Conservation (phyloP, 2,113 vertebrate species). For the Platichthys flesus region DNA sequence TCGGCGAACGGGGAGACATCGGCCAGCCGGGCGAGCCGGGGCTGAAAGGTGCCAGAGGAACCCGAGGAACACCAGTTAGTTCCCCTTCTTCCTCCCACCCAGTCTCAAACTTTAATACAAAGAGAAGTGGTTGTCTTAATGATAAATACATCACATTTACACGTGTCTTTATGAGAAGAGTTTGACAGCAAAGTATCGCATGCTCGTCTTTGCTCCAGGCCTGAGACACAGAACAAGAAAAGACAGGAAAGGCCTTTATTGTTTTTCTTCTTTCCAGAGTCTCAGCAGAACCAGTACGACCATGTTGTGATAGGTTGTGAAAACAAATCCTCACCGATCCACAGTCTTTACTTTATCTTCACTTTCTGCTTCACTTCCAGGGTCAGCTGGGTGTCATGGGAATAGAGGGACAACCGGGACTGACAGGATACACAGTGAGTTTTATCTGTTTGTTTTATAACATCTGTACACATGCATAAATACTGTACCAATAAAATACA, state of each 20-base stretch:
- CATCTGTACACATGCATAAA: neutral
- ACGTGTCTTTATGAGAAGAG: neutral
- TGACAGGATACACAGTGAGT: constrained; percentile 90
- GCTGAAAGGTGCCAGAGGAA: constrained; percentile 93
- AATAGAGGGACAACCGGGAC: constrained; percentile 88
- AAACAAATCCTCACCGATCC: constrained; percentile 33
- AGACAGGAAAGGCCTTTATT: constrained; percentile 8
- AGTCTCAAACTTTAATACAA: neutral
- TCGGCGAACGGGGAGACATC: constrained; percentile 83
- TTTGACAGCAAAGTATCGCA: too few relatives aligned
- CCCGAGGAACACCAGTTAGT: constrained; percentile 90
- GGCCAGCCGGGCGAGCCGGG: constrained; percentile 87
- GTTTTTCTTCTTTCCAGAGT: constrained; percentile 9
- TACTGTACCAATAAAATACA: too few relatives aligned
- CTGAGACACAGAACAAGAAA: neutral
- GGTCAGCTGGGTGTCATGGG: constrained; percentile 90
- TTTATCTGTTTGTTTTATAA: constrained; percentile 15
- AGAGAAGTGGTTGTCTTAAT: neutral
- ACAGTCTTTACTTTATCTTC: constrained; percentile 10
- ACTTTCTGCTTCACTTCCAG: constrained; percentile 81
- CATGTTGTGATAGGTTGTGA: constrained; percentile 43
- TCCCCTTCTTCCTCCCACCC: constrained; percentile 18
- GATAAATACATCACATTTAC: neutral
- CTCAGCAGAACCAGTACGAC: constrained; percentile 23
- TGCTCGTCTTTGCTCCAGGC: neutral